Conservation (phyloP, 2,888 invertebrate species). For the Pollenia labialis region DNA sequence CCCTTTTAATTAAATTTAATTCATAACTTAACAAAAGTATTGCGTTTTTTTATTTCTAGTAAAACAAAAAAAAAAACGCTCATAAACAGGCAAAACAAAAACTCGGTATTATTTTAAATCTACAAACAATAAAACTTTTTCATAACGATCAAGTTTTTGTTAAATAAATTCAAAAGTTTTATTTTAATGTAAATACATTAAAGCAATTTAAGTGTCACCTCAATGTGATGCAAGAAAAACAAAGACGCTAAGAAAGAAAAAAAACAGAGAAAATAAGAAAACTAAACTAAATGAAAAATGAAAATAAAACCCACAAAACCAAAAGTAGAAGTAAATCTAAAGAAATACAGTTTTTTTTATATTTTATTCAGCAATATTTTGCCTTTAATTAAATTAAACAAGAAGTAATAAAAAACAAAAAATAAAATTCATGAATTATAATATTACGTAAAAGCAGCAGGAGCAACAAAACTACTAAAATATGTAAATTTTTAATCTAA, state of each 20-base stretch:
- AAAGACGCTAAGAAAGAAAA: neutral
- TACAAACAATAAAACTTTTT: neutral
- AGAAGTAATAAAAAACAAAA: neutral
- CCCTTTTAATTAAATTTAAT: neutral
- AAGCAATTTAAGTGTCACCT: conserved; percentile 46
- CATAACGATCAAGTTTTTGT: conserved; percentile 22
- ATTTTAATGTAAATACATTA: conserved; percentile 17
- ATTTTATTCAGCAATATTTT: conserved; percentile 24
- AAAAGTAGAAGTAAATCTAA: neutral
- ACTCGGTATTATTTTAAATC: neutral
- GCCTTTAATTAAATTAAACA: conserved; percentile 53
- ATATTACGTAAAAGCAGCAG: neutral
- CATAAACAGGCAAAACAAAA: neutral
- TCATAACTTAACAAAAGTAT: neutral
- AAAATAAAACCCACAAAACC: conserved; percentile 31
- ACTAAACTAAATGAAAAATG: too few relatives aligned
- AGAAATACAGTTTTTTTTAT: neutral
- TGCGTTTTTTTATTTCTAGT: neutral
- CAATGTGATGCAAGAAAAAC: conserved; percentile 39
- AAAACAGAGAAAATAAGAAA: neutral
- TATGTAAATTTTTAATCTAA: conserved; percentile 31
- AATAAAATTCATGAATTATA: conserved; percentile 24
- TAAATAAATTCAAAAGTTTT: conserved; percentile 36
- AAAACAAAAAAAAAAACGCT: neutral
- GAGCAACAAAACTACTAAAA: neutral